A percentile compares a stretch with the other conserved stretches of the same genome.
Conservation (phyloP, 2,113 vertebrate genomes). For the Callithrix jacchus region DNA sequence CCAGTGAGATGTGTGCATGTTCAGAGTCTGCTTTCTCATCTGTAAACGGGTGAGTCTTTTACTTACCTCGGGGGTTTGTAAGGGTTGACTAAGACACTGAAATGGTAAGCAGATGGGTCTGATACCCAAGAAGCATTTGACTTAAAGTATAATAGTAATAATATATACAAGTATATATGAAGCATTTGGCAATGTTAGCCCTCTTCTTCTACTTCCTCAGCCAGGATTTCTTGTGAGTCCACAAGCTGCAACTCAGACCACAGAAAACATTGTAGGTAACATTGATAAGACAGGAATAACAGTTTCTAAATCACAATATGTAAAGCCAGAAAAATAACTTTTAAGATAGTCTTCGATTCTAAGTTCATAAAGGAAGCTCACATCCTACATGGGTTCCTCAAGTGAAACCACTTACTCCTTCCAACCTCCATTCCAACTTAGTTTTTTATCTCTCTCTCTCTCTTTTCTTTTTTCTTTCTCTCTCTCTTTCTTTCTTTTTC, state of each 20-base stretch:
- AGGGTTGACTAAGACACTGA: background rate
- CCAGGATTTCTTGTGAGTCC: background rate
- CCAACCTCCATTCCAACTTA: background rate
- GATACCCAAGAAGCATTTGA: fast-evolving
- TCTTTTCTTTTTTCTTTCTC: fast-evolving
- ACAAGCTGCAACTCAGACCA: too few species aligned
- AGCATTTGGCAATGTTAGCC: fast-evolving
- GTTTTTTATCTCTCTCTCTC: fast-evolving
- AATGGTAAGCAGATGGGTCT: fast-evolving
- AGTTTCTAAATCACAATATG: fast-evolving
- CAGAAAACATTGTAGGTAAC: too few species aligned
- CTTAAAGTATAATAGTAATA: too few species aligned
- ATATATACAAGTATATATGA: background rate
- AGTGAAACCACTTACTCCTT: fast-evolving
- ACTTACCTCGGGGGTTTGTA: background rate
- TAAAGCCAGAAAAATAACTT: too few species aligned
- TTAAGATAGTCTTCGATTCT: background rate
- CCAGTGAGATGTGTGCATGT: fast-evolving
- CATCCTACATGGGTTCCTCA: fast-evolving
- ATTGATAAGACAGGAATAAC: fast-evolving
- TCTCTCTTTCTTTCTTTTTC: too few species aligned
- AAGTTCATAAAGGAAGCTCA: background rate
- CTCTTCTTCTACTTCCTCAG: background rate
- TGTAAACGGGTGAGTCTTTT: too few species aligned
- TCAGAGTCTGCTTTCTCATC: too few species aligned